A percentile compares a stretch with the other conserved stretches of the same genome.
These are phyloP conservation scores for Merops nubicus DNA, from an alignment of 2,113 vertebrate genomes.

Conservation along the genomic window DNA sequence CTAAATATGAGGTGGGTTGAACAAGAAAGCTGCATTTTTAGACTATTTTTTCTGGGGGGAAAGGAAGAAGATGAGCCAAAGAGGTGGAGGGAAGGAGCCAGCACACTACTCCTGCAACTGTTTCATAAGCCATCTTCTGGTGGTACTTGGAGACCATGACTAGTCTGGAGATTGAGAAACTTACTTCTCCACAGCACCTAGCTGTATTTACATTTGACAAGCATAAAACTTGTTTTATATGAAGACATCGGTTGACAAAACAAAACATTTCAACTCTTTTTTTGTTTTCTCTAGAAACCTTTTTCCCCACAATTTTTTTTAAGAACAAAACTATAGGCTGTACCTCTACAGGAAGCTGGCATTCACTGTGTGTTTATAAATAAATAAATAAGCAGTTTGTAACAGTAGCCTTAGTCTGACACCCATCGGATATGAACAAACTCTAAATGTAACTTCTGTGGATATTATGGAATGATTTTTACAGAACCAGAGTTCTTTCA, in stretches of 20 bases:
- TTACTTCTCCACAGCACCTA: not conserved
- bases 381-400: constrained; percentile 37
- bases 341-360: not conserved
- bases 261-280: not conserved
- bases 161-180: not conserved
- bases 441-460: constrained; percentile 44
- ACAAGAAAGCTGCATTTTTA: not conserved
- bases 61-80: not conserved
- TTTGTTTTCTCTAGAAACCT: not conserved
- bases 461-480: constrained; percentile 56
- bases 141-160: not conserved
- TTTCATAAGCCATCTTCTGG: not conserved
- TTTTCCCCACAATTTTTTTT: not conserved
- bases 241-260: not conserved
- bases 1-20: not conserved
- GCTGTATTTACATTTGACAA: not conserved
- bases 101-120: not conserved
- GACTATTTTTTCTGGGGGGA: rapidly evolving
- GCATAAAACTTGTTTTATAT: not conserved
- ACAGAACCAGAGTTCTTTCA: not conserved
- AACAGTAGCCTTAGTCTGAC: constrained; percentile 25
- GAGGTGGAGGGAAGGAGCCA: not conserved
- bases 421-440: not conserved
- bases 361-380: constrained; percentile 15
- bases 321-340: not conserved